phyloP scores from a whole-genome alignment of 2,888 invertebrate genomes.

The Lepidochitona cinerea region DNA sequence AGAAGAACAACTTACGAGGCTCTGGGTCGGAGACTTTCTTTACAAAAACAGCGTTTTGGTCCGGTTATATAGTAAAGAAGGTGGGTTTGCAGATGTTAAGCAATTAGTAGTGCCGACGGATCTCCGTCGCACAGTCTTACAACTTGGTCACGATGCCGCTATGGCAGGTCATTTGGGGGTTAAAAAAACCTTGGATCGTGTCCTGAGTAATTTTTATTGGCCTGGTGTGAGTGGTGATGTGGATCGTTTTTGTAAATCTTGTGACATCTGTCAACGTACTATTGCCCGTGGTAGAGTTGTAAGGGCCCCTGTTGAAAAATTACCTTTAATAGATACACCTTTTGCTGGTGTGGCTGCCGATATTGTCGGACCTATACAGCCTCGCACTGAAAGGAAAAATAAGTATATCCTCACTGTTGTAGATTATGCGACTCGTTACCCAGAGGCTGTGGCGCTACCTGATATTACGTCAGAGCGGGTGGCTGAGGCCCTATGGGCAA shows the following conservation, averaged over 20 bases:
- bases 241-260: conserved; percentile 30
- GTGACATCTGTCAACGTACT: conserved; percentile 34
- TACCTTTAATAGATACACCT: conserved; percentile 32
- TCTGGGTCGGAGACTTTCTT: background rate
- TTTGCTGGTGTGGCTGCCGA: conserved; percentile 36
- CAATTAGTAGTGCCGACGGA: conserved; percentile 26
- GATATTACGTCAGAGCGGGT: conserved; percentile 27
- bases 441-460: conserved; percentile 21
- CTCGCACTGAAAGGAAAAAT: conserved; percentile 23
- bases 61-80: background rate
- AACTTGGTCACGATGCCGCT: conserved; percentile 22
- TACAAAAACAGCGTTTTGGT: background rate
- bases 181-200: too few relatives aligned
- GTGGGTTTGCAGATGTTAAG: background rate
- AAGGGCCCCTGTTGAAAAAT: conserved; percentile 24
- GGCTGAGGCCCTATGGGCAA: conserved; percentile 30
- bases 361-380: conserved; percentile 36
- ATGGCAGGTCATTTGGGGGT: conserved; percentile 1
- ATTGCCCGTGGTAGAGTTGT: conserved; percentile 21
- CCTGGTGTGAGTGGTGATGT: conserved; percentile 27
- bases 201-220: conserved; percentile 30
- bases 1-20: too few relatives aligned
- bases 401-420: conserved; percentile 31
- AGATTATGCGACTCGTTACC: conserved; percentile 35
- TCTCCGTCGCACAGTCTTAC: conserved; percentile 13